Percentiles rank a stretch among this genome's conserved stretches.
Conservation (phyloP, 1,140 invertebrate species). For the Heliothis subflexa region DNA sequence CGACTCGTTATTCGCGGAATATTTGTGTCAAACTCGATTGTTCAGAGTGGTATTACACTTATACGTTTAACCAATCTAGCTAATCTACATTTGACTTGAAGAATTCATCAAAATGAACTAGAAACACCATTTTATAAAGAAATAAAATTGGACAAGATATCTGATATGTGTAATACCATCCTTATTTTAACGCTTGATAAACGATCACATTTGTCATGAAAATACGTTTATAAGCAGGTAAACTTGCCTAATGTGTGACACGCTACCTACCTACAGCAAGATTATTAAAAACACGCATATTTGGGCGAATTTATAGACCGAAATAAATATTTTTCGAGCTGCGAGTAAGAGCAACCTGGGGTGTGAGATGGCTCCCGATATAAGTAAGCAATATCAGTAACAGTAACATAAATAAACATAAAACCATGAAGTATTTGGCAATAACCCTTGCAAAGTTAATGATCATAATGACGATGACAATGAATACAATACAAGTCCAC, state of each 20-base stretch:
- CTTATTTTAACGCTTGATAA: too few relatives aligned
- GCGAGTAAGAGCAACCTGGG: too few relatives aligned
- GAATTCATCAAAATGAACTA: too few relatives aligned
- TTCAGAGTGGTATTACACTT: neutral
- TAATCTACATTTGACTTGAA: too few relatives aligned
- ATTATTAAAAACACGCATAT: neutral
- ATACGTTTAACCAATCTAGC: neutral
- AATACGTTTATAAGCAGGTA: neutral
- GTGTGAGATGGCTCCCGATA: neutral
- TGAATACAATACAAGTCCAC: neutral
- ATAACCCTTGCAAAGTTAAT: neutral
- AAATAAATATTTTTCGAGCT: neutral
- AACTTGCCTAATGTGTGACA: neutral
- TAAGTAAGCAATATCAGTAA: neutral
- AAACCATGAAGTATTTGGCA: conserved; percentile 22
- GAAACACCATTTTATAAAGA: too few relatives aligned
- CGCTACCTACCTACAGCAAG: neutral
- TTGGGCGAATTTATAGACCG: neutral
- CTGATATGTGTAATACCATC: too few relatives aligned
- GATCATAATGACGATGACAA: conserved; percentile 2
- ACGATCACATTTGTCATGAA: neutral
- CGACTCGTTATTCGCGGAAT: neutral
- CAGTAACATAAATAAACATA: neutral
- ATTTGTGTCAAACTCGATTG: neutral
- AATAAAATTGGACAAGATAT: too few relatives aligned